phyloP scores from a whole-genome alignment of 2,113 vertebrate genomes.

The Ia io region DNA sequence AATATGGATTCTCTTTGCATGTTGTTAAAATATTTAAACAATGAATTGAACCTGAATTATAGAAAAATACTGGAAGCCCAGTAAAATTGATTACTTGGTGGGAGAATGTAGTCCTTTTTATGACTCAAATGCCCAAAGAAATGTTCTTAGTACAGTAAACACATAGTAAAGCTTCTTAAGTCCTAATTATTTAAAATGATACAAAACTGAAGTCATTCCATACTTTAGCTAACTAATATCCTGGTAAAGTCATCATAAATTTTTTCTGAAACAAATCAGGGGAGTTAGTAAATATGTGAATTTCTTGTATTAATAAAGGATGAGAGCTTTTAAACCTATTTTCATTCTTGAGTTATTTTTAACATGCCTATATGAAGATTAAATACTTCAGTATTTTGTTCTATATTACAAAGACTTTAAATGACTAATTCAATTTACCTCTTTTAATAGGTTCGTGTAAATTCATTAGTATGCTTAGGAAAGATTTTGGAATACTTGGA shows the following conservation, averaged over 20 bases:
- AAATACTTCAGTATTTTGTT: constrained; percentile 27
- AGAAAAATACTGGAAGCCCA: constrained; percentile 16
- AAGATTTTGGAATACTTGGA: constrained; percentile 99
- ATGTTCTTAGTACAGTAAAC: constrained; percentile 13
- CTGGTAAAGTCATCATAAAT: constrained; percentile 6
- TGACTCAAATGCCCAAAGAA: not conserved
- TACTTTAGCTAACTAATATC: not conserved
- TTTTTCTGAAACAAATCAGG: not conserved
- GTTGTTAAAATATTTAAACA: constrained; percentile 41
- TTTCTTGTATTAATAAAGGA: constrained; percentile 13
- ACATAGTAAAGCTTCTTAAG: not conserved
- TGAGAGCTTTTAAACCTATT: not conserved
- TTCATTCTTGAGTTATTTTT: constrained; percentile 34
- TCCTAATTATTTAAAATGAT: not conserved
- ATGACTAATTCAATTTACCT: constrained; percentile 60
- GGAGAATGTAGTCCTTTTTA: constrained; percentile 19
- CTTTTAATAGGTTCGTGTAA: constrained; percentile 92
- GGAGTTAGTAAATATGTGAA: not conserved
- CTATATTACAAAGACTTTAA: constrained; percentile 27
- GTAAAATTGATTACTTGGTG: not conserved
- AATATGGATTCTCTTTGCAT: not conserved
- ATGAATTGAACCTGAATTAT: not conserved
- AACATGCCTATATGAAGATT: constrained; percentile 4
- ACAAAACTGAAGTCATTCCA: constrained; percentile 2
- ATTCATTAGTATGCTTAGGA: constrained; percentile 97